phyloP scores from a whole-genome alignment of 2,888 invertebrate species.

The Ennomos quercinarius region DNA sequence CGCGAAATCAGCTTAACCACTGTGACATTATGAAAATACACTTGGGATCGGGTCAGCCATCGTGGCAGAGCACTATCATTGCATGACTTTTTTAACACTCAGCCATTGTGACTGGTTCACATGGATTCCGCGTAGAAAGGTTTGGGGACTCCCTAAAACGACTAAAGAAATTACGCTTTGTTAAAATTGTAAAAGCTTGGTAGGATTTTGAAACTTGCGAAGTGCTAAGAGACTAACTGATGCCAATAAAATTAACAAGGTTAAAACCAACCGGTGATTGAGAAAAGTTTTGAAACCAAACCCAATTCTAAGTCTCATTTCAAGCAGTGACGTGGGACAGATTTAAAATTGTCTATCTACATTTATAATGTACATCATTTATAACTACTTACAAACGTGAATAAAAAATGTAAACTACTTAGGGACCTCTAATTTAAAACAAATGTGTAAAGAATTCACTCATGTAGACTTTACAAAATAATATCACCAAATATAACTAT shows the following conservation, averaged over 20 bases:
- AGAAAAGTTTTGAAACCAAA: constrained; percentile 41
- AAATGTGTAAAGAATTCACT: neutral
- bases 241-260: constrained; percentile 36
- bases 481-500: constrained; percentile 1
- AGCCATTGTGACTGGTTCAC: too few species aligned
- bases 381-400: too few species aligned
- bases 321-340: constrained; percentile 45
- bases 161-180: constrained; percentile 18
- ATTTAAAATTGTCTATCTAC: neutral
- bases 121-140: neutral
- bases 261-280: constrained; percentile 45
- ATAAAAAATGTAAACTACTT: too few species aligned
- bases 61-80: too few species aligned
- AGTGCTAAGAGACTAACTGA: constrained; percentile 32
- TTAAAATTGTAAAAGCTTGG: constrained; percentile 19
- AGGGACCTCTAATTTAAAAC: too few species aligned
- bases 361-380: too few species aligned
- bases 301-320: constrained; percentile 43
- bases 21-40: too few species aligned
- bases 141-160: constrained; percentile 16
- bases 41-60: too few species aligned
- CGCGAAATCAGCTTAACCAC: neutral
- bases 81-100: too few species aligned
- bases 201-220: constrained; percentile 27
- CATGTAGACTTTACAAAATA: neutral